These are phyloP conservation scores for Silurus aristotelis DNA, from an alignment of 2,797 vertebrate genomes.

Conservation along the genomic window DNA sequence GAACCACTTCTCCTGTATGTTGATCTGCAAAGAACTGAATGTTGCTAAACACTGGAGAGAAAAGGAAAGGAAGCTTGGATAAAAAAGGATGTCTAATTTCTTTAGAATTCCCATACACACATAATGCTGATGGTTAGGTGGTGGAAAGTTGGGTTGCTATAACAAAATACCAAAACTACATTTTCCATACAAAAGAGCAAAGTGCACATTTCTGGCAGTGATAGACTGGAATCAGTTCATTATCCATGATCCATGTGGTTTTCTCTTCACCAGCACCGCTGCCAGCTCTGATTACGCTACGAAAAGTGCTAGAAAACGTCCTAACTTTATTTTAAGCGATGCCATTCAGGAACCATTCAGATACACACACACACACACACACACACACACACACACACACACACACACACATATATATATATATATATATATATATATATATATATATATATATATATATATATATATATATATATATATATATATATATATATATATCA, in stretches of 20 bases:
- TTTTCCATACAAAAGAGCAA: conserved; percentile 26
- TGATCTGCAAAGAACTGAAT: conserved; percentile 34
- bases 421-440: too few species aligned
- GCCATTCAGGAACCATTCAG: not conserved
- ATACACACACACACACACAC: not conserved
- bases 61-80: conserved; percentile 1
- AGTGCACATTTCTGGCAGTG: conserved; percentile 41
- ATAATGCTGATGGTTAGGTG: not conserved
- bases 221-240: conserved; percentile 68
- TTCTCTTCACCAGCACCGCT: conserved; percentile 69
- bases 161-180: not conserved
- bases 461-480: too few species aligned
- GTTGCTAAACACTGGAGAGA: conserved; percentile 31
- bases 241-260: conserved; percentile 71
- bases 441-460: too few species aligned
- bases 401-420: not conserved
- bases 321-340: too few species aligned
- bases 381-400: too few species aligned
- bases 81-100: not conserved
- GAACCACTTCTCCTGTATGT: conserved; percentile 48
- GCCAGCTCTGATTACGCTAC: conserved; percentile 35
- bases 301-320: not conserved
- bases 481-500: too few species aligned
- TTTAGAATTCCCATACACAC: not conserved
- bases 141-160: conserved; percentile 13